A percentile compares a stretch with the other conserved stretches of the same genome.
These are phyloP conservation scores for Myrmecophaga tridactyla DNA, from an alignment of 2,113 vertebrate species.

Conservation along the genomic window DNA sequence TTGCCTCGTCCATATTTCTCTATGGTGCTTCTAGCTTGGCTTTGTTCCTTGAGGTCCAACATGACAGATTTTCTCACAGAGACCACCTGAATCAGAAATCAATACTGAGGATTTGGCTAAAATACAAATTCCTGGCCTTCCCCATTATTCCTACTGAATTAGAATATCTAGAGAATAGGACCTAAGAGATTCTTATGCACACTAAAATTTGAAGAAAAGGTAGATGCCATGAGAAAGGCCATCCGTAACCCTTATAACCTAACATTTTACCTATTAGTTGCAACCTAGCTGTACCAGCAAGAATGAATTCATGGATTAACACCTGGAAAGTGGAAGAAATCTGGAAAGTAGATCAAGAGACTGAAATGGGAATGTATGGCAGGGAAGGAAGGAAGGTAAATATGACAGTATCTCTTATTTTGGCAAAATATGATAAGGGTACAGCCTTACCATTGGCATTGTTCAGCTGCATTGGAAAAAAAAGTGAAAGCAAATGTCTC, in stretches of 20 bases:
- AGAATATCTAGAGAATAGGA: background rate
- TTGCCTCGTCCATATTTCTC: background rate
- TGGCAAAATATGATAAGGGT: background rate
- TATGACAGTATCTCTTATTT: background rate
- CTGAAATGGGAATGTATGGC: background rate
- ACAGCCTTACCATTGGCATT: background rate
- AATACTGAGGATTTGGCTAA: background rate
- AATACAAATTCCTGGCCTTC: background rate
- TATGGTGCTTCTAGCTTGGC: background rate
- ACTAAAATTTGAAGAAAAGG: background rate
- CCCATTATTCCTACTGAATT: background rate
- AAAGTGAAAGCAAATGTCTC: background rate
- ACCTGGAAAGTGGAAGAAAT: background rate
- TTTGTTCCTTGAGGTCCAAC: conserved; percentile 1
- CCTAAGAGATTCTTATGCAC: background rate
- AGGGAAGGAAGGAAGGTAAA: background rate
- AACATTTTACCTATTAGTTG: background rate
- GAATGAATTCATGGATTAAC: background rate
- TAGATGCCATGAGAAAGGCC: background rate
- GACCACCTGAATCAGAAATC: background rate
- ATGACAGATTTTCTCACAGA: background rate
- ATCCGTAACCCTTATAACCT: background rate
- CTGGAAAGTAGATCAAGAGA: background rate
- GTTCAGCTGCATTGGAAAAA: background rate
- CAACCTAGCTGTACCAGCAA: background rate